Evolutionary conservation across 2,888 invertebrate species (phyloP), one percentile per base, ranked within the genome.

Genomic region (Crepidodera aurea): DNA sequence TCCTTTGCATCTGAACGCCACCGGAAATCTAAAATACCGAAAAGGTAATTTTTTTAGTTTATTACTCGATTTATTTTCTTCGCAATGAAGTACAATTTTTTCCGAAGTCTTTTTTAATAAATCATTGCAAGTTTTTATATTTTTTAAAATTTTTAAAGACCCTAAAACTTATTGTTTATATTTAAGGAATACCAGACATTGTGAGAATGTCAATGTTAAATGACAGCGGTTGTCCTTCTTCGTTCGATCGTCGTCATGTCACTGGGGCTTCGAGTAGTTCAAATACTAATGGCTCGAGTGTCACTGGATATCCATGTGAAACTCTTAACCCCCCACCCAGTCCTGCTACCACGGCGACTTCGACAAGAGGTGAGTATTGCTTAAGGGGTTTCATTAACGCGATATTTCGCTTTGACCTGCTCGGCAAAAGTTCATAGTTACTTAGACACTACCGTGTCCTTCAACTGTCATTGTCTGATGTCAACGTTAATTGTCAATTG

Each of bases 311-410:
- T 82, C 93, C 95, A n/a, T 86, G 89, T 58, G 92, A 92, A 76
- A 91, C 92, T 0, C 84, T 94, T 32, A 96, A 96, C 83, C 96
- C 96, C 32, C 96, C 96, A 12, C 95, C 95, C 1, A 91, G 91
- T 78, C 96, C 96, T 0, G 94, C 94, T 10, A 89, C 90, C 0
- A 91, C 92, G 0, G 88, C 87, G 0, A 84, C 84, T 50, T 85
- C 85, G 1, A 85, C 85, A 3, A 69, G 82, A 58, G 80, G 78
- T 48, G 54, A 22, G 22, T 6, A 22, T 22, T 22, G n/a, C n/a
- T n/a, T n/a, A n/a, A n/a, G n/a, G n/a, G n/a, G n/a, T n/a, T n/a
- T n/a, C n/a, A n/a, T n/a, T n/a, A n/a, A n/a, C n/a, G n/a, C n/a
- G n/a, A n/a, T n/a, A n/a, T n/a, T n/a, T n/a, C n/a, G n/a, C n/a